Conservation (phyloP, 2,113 vertebrate species). For the Vidua chalybeata region DNA sequence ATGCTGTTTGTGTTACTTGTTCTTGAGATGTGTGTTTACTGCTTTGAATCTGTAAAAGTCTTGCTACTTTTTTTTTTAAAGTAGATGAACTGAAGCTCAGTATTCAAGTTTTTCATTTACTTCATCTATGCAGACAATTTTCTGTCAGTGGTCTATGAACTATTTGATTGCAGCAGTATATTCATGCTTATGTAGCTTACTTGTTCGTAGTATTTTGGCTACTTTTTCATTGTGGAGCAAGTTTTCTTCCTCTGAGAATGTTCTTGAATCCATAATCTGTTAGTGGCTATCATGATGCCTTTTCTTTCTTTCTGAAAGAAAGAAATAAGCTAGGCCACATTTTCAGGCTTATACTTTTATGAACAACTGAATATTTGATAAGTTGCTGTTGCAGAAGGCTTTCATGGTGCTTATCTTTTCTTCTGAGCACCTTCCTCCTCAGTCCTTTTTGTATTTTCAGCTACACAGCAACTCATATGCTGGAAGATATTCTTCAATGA, state of each 20-base stretch:
- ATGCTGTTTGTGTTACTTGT: not conserved
- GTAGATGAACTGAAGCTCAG: not conserved
- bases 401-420: not conserved
- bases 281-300: not conserved
- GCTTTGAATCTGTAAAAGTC: not conserved
- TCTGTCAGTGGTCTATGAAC: not conserved
- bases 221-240: not conserved
- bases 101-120: not conserved
- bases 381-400: not conserved
- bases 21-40: not conserved
- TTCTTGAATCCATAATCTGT: not conserved
- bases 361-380: not conserved
- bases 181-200: not conserved
- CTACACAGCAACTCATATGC: not conserved
- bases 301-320: not conserved
- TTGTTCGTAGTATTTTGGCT: not conserved
- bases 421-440: not conserved
- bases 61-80: not conserved
- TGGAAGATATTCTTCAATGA: not conserved
- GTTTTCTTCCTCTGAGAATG: not conserved
- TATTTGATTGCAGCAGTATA: not conserved
- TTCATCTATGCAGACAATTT: not conserved
- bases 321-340: not conserved
- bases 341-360: not conserved
- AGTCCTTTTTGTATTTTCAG: not conserved